These are phyloP conservation scores for Trichopoda pennipes DNA, from an alignment of 2,888 invertebrate species.

Conservation along the genomic window DNA sequence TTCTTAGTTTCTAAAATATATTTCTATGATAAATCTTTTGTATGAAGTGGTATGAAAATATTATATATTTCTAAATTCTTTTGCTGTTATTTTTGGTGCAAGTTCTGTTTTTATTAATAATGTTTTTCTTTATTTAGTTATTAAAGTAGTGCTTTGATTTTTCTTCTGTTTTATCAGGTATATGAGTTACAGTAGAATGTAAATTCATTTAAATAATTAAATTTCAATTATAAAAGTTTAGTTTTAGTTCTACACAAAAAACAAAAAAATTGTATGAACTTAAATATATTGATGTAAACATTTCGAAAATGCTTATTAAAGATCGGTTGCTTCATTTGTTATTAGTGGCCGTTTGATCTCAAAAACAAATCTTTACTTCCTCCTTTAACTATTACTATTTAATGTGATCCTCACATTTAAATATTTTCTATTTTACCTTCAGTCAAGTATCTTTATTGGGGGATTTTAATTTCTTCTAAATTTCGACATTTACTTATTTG, in stretches of 20 bases:
- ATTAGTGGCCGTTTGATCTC: not conserved
- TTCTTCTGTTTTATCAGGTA: conserved; percentile 59
- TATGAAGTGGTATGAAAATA: conserved; percentile 68
- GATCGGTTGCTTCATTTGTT: conserved; percentile 21
- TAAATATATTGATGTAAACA: conserved; percentile 34
- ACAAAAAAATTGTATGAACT: conserved; percentile 20
- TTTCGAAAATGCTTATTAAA: conserved; percentile 2
- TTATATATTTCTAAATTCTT: conserved; percentile 50
- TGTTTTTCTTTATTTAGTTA: conserved; percentile 37
- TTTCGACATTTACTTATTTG: no score
- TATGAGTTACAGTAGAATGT: conserved; percentile 65
- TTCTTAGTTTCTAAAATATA: conserved; percentile 60
- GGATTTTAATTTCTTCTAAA: no score
- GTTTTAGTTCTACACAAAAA: conserved; percentile 22
- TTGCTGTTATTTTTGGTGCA: conserved; percentile 62
- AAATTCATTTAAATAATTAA: conserved; percentile 39
- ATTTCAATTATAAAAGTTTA: no score
- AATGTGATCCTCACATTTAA: no score
- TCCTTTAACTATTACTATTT: no score
- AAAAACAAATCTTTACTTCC: no score
- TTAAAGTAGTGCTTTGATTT: conserved; percentile 51
- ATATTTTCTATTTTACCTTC: no score
- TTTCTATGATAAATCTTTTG: conserved; percentile 37
- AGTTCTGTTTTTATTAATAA: conserved; percentile 39
- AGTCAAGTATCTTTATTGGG: no score